phyloP scores from a whole-genome alignment of 2,888 invertebrate species.

The Camptogramma bilineatum region DNA sequence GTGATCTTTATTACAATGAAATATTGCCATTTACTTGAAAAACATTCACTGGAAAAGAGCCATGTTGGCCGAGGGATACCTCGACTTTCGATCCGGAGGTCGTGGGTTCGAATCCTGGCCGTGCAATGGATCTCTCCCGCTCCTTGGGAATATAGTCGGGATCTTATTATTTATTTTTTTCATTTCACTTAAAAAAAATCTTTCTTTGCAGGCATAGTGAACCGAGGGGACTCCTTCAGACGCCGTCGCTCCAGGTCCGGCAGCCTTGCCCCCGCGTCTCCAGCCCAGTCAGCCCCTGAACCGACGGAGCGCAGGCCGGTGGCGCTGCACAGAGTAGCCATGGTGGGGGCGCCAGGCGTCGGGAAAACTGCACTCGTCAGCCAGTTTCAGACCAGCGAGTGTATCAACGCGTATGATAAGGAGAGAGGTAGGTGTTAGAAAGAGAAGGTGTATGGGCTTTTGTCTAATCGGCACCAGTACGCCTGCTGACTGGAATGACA shows the following conservation, averaged over 20 bases:
- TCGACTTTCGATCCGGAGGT: too few species aligned
- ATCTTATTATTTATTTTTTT: too few species aligned
- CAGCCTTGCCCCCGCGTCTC: constrained; percentile 89
- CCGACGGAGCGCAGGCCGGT: constrained; percentile 83
- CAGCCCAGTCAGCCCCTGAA: constrained; percentile 73
- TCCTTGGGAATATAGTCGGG: too few species aligned
- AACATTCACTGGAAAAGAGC: too few species aligned
- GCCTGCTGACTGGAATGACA: too few species aligned
- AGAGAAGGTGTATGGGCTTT: neutral
- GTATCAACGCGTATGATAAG: constrained; percentile 96
- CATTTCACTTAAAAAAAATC: neutral
- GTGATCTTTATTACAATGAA: too few species aligned
- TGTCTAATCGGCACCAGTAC: too few species aligned
- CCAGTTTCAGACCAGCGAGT: constrained; percentile 97
- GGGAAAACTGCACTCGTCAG: constrained; percentile 94
- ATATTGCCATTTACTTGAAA: too few species aligned
- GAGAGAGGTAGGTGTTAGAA: constrained; percentile 87
- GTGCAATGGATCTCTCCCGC: too few species aligned
- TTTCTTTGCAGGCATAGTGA: constrained; percentile 91
- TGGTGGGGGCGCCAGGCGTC: constrained; percentile 92
- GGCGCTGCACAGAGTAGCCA: constrained; percentile 88
- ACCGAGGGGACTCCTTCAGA: constrained; percentile 97
- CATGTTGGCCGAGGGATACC: too few species aligned
- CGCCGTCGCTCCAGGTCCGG: constrained; percentile 93
- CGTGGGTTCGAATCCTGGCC: too few species aligned